Conservation (phyloP, 2,113 vertebrate species). For the Pontoporia blainvillei region DNA sequence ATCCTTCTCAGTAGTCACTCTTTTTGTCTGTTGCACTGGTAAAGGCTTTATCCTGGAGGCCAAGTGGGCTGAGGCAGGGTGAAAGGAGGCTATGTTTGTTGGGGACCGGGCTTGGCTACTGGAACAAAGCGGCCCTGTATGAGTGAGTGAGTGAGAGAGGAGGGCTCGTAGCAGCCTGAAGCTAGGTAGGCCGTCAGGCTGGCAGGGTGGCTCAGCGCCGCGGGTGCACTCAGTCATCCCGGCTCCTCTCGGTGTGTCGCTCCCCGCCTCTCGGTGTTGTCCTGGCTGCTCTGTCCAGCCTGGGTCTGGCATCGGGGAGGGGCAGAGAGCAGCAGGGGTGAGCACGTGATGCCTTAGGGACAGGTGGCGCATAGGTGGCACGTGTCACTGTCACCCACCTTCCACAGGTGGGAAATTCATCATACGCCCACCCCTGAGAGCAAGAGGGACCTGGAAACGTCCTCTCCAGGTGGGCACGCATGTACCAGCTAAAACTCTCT, state of each 20-base stretch:
- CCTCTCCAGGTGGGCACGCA: background rate
- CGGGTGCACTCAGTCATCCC: rapidly evolving
- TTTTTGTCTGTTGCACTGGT: background rate
- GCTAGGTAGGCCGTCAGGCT: background rate
- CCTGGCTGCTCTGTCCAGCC: background rate
- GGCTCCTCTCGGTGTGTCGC: background rate
- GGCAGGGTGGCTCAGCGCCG: background rate
- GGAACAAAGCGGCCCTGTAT: background rate
- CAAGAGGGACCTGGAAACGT: background rate
- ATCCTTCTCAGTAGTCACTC: background rate
- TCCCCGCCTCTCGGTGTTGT: background rate
- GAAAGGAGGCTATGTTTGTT: background rate
- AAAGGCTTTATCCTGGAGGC: background rate
- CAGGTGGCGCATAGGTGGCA: background rate
- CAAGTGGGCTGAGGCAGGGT: background rate
- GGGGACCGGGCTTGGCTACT: background rate
- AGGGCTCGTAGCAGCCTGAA: rapidly evolving
- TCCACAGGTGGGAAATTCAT: background rate
- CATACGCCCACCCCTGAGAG: background rate
- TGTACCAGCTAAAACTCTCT: background rate
- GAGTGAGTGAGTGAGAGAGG: background rate
- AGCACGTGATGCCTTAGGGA: rapidly evolving
- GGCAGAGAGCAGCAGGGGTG: background rate
- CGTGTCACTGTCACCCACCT: background rate
- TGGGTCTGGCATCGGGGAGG: background rate